Evolutionary conservation across 1,140 invertebrate species (phyloP).

Genomic region (Sycophaga agraensis): DNA sequence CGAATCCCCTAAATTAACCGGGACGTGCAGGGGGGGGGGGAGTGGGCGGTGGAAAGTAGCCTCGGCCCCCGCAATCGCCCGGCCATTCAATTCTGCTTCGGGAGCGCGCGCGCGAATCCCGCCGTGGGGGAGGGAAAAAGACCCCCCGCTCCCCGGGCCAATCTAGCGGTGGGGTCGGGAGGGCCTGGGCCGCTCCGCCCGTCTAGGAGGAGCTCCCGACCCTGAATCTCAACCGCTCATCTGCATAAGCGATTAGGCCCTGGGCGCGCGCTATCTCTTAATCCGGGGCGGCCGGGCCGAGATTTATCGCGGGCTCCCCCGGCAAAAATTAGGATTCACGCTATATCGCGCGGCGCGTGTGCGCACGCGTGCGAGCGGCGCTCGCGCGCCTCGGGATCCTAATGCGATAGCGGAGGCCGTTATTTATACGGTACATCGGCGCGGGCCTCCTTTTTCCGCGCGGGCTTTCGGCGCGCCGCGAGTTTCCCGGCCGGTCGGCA

Average conservation of each 20-base stretch:
- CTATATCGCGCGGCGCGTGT: background rate
- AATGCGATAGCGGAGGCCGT: background rate
- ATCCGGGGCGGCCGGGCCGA: background rate
- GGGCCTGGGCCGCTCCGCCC: no score
- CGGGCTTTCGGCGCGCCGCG: no score
- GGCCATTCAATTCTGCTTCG: no score
- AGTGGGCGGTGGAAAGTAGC: no score
- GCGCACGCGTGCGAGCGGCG: background rate
- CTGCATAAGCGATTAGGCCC: slow-evolving; percentile 28
- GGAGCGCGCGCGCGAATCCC: background rate
- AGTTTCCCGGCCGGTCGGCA: no score
- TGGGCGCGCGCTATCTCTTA: slow-evolving; percentile 15
- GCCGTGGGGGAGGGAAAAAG: background rate
- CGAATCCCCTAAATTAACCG: no score
- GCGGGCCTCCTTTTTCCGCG: background rate
- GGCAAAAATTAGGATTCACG: slow-evolving; percentile 15
- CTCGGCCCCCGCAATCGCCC: no score
- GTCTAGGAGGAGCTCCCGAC: background rate
- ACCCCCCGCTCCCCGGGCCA: no score
- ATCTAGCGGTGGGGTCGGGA: no score
- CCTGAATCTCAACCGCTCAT: slow-evolving; percentile 23
- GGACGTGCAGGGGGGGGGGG: no score
- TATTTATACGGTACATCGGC: background rate
- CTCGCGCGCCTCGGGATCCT: background rate
- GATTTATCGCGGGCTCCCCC: slow-evolving; percentile 10